phyloP scores from a whole-genome alignment of 2,797 vertebrate genomes.

The Pseudopleuronectes americanus region DNA sequence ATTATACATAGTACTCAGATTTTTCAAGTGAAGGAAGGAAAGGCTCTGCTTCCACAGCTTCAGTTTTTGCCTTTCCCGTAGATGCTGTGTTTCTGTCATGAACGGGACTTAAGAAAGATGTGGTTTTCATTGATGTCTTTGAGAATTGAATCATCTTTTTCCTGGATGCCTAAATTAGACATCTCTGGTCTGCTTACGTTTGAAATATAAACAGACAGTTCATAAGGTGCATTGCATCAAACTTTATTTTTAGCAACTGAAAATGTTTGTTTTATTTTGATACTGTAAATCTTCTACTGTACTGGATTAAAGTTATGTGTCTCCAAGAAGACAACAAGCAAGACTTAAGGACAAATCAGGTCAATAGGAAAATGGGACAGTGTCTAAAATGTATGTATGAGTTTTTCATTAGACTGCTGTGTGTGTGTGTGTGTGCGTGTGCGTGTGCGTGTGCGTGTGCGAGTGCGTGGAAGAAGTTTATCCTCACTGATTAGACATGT shows the following conservation, averaged over 20 bases:
- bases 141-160: constrained; percentile 5
- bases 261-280: neutral
- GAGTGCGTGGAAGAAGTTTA: constrained; percentile 40
- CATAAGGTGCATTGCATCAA: neutral
- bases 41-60: neutral
- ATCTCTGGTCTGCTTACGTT: constrained; percentile 5
- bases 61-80: constrained; percentile 10
- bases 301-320: neutral
- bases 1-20: too few relatives aligned
- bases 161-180: neutral
- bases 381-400: constrained; percentile 20
- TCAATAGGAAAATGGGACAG: constrained; percentile 8
- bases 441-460: neutral
- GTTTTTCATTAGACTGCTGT: constrained; percentile 42
- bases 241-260: neutral
- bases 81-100: neutral
- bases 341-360: constrained; percentile 6
- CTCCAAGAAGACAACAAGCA: constrained; percentile 5
- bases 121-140: constrained; percentile 5
- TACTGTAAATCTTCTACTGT: neutral
- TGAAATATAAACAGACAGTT: neutral
- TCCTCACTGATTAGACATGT: constrained; percentile 51
- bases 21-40: neutral
- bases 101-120: constrained; percentile 5
- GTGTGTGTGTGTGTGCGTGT: constrained; percentile 30